A percentile compares a stretch with the other conserved stretches of the same genome.
Conservation (phyloP, 2,888 invertebrate species). For the Lithophane semibrunnea region DNA sequence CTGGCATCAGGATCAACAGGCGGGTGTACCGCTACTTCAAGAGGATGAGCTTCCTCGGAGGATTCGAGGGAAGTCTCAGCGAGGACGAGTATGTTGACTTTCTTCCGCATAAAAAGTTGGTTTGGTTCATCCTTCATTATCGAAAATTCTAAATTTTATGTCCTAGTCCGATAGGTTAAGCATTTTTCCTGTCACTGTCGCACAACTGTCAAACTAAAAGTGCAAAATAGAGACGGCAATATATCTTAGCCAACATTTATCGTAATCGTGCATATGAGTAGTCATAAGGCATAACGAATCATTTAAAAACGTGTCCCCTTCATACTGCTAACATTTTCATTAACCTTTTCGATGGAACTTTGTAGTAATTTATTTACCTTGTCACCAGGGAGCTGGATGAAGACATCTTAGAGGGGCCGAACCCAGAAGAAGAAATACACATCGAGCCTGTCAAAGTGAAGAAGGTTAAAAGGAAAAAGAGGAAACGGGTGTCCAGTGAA, state of each 20-base stretch:
- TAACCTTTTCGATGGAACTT: neutral
- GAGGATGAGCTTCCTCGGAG: constrained; percentile 85
- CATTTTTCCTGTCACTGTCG: neutral
- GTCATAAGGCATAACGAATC: neutral
- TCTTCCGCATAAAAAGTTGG: constrained; percentile 31
- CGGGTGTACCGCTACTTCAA: constrained; percentile 86
- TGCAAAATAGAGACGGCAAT: neutral
- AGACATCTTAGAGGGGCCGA: constrained; percentile 45
- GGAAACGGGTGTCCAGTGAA: constrained; percentile 68
- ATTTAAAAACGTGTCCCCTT: neutral
- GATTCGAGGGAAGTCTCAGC: constrained; percentile 80
- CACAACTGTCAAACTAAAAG: neutral
- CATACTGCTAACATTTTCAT: neutral
- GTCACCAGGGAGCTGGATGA: constrained; percentile 60
- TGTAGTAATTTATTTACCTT: constrained; percentile 1
- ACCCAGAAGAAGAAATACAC: constrained; percentile 53
- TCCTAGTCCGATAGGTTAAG: neutral
- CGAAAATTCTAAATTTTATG: neutral
- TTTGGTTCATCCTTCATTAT: constrained; percentile 21
- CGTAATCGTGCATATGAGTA: neutral
- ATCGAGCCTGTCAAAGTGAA: constrained; percentile 61
- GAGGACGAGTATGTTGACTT: constrained; percentile 77
- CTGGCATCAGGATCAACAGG: constrained; percentile 74
- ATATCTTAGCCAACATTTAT: neutral
- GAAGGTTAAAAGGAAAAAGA: constrained; percentile 71